Percentiles rank a stretch among this genome's conserved stretches.
phyloP scores from a whole-genome alignment of 2,888 invertebrate species.

The Germaria angustata region DNA sequence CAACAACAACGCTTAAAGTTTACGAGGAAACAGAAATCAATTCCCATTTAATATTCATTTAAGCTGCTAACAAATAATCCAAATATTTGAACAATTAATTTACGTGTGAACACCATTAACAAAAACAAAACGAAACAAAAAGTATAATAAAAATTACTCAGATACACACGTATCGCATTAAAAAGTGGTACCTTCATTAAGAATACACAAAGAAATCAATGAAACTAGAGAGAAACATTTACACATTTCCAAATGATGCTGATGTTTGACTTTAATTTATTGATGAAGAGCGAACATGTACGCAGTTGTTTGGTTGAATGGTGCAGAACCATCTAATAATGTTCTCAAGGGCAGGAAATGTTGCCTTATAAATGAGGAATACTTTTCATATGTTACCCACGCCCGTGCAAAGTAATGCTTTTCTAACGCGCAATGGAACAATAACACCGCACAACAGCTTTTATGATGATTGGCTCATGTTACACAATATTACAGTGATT shows the following conservation, averaged over 20 bases:
- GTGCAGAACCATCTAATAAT: neutral
- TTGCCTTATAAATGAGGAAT: no score
- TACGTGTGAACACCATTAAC: slow-evolving; percentile 76
- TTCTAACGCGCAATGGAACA: no score
- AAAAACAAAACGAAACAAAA: slow-evolving; percentile 60
- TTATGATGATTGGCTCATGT: no score
- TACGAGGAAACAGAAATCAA: slow-evolving; percentile 52
- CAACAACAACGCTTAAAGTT: slow-evolving; percentile 39
- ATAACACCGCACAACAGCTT: no score
- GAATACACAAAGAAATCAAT: neutral
- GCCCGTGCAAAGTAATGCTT: no score
- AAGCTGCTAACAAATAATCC: slow-evolving; percentile 79
- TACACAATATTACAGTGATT: no score
- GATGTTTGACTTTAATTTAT: neutral
- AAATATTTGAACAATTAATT: slow-evolving; percentile 78
- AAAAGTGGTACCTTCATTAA: neutral
- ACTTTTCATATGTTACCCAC: no score
- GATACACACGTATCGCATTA: neutral
- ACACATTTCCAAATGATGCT: no score
- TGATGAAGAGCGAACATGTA: neutral
- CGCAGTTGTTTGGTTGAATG: neutral
- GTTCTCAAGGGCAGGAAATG: no score
- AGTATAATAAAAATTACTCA: slow-evolving; percentile 68
- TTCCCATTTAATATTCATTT: slow-evolving; percentile 78
- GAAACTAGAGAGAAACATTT: slow-evolving; percentile 67